Evolutionary conservation across 2,797 vertebrate species (phyloP).

Genomic region (Argya squamiceps): DNA sequence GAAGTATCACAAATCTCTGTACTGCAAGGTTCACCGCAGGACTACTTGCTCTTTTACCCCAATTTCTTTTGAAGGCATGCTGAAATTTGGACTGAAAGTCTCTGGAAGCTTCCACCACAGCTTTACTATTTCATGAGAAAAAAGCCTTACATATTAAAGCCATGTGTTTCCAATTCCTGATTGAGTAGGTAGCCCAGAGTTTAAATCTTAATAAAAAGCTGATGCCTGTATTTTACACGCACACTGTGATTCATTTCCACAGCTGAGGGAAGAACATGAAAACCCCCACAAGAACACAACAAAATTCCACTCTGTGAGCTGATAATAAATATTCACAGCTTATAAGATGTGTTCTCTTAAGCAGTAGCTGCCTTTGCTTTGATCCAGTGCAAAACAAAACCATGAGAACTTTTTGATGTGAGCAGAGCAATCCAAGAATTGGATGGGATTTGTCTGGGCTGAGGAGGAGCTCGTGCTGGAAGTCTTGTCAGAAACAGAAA

Average conservation of each 20-base stretch:
- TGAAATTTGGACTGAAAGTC: not conserved
- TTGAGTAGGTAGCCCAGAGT: not conserved
- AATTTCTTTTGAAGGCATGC: not conserved
- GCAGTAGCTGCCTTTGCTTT: not conserved
- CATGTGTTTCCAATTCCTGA: constrained; percentile 54
- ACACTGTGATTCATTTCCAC: not conserved
- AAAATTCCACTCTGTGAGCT: not conserved
- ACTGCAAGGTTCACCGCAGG: not conserved
- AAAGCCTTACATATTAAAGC: not conserved
- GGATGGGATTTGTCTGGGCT: not conserved
- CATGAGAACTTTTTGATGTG: not conserved
- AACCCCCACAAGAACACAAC: not conserved
- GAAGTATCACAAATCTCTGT: not conserved
- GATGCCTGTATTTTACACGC: fast-evolving
- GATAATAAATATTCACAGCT: constrained; percentile 2
- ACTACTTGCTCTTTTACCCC: not conserved
- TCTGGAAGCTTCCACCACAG: not conserved
- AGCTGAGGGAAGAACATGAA: not conserved
- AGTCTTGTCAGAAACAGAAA: not conserved
- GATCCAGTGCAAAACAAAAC: not conserved
- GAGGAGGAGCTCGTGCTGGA: not conserved
- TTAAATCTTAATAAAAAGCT: constrained; percentile 37
- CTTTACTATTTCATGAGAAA: not conserved
- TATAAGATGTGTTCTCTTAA: not conserved
- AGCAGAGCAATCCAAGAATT: not conserved